Evolutionary conservation across 2,797 vertebrate species (phyloP), one percentile per base, ranked within the genome.

Genomic region (Schizothorax lantsangensis): DNA sequence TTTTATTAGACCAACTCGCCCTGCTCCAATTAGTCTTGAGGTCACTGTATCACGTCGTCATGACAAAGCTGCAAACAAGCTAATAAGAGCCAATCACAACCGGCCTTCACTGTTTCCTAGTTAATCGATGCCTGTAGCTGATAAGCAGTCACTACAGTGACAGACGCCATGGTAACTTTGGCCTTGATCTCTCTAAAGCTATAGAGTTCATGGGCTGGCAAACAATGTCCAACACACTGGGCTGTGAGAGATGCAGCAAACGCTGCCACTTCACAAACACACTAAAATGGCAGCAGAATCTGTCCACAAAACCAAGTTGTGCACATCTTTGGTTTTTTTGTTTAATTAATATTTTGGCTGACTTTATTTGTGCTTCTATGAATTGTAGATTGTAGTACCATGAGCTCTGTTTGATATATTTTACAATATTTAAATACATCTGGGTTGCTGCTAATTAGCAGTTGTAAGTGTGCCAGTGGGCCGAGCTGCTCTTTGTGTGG

Each of bases 141-240:
- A 88, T 88, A 86, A 83, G 73, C 69, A 19, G 72, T 79, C 54
- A 83, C 84, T 83, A 66, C 62, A 82, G 79, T 62, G 74, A 79
- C 64, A 54, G 79, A 79, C 11, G 15, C 66, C 87, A 88, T 52
- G 45, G 83, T 72, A 82, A 64, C 72, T 47, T 81, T 82, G 72
- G 62, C 57, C 72, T 77, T 81, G 73, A 81, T 79, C 64, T 81
- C 52, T 72, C 17, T 49, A 12, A 84, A 38, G 26, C 5, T 17
- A 19, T 17, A 19, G 79, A 72, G 71, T 75, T 77, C 40, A 47
- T 80, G 11, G 17, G 33, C 33, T 74, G 62, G 33, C 69, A 40
- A n/a, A 74, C 21, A 8, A 12, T 68, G 36, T 68, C 68, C 12
- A 45, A 21, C 9, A 66, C 66, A 54, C 75, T 38, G 19, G 2